These are phyloP conservation scores for Thymelicus lineola DNA, from an alignment of 2,888 invertebrate species.

Conservation along the genomic window DNA sequence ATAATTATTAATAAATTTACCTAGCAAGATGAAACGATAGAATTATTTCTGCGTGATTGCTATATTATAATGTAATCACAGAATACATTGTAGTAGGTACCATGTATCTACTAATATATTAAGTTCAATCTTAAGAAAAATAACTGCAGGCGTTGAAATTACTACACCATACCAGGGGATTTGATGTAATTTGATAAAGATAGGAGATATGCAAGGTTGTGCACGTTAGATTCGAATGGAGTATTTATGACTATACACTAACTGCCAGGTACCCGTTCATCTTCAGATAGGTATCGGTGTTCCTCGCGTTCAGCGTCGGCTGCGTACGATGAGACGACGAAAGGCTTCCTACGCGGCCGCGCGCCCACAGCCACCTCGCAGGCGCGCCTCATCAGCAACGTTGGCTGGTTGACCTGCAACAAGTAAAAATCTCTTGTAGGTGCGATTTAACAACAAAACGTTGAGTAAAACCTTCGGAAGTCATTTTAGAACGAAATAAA, in stretches of 20 bases:
- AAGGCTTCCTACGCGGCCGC: slow-evolving; percentile 63
- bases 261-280: slow-evolving; percentile 66
- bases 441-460: not conserved
- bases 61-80: not conserved
- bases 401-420: slow-evolving; percentile 69
- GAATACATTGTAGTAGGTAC: too few species aligned
- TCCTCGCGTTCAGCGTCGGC: slow-evolving; percentile 57
- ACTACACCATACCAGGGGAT: too few species aligned
- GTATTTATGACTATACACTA: slow-evolving; percentile 41
- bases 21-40: too few species aligned
- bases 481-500: too few species aligned
- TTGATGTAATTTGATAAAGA: too few species aligned
- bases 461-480: too few species aligned
- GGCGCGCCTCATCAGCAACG: slow-evolving; percentile 69
- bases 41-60: not conserved
- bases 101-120: too few species aligned
- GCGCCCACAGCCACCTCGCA: slow-evolving; percentile 71
- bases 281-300: slow-evolving; percentile 62
- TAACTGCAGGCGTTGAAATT: too few species aligned
- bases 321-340: slow-evolving; percentile 55
- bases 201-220: too few species aligned
- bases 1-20: too few species aligned
- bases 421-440: slow-evolving; percentile 26
- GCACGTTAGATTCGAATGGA: too few species aligned
- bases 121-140: too few species aligned